Conservation (phyloP, 2,113 vertebrate species). For the Bettongia penicillata region DNA sequence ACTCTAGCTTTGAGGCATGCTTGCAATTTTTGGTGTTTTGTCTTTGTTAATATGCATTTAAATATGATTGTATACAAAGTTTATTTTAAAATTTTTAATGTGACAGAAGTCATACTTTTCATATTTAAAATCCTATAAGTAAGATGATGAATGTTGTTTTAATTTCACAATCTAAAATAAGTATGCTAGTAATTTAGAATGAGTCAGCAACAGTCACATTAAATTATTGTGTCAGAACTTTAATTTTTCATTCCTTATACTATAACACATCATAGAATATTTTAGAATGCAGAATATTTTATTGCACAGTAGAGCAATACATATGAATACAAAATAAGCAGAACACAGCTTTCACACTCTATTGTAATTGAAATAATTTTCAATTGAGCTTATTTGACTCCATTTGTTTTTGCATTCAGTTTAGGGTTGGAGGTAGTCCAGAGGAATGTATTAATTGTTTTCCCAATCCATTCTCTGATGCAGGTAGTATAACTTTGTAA, state of each 20-base stretch:
- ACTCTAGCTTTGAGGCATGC: background rate
- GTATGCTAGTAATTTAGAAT: background rate
- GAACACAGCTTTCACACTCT: background rate
- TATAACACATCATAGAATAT: background rate
- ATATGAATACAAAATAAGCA: background rate
- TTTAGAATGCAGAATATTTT: background rate
- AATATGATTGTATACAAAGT: background rate
- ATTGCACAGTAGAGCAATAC: background rate
- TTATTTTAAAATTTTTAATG: background rate
- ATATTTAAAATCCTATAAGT: slow-evolving; percentile 21
- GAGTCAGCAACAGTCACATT: background rate
- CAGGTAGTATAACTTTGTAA: background rate
- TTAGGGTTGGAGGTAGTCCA: background rate
- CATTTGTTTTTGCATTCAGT: slow-evolving; percentile 26
- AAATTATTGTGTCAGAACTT: slow-evolving; percentile 5
- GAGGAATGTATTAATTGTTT: background rate
- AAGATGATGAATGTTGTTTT: slow-evolving; percentile 38
- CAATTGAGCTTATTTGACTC: background rate
- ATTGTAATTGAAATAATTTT: slow-evolving; percentile 18
- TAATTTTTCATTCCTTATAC: background rate
- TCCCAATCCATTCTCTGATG: slow-evolving; percentile 5
- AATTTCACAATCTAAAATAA: slow-evolving; percentile 15
- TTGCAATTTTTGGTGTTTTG: background rate
- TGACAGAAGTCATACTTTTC: slow-evolving; percentile 51
- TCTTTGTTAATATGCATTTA: background rate